Base-by-base conservation (phyloP, 2,888 invertebrate species). In the Darwinula stevensoni region DNA sequence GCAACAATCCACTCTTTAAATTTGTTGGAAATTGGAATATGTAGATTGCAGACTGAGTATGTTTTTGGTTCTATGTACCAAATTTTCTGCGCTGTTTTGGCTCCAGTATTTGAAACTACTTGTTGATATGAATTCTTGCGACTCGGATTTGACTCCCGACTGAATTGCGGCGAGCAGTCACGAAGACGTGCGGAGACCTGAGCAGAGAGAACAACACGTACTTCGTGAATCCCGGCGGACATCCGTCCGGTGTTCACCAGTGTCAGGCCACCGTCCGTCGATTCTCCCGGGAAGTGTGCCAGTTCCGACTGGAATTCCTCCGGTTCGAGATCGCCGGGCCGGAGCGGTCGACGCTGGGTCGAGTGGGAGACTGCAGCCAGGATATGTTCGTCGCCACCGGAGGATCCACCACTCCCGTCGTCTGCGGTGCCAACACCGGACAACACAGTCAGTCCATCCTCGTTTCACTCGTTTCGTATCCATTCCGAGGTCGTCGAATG, bases 161-260 rank as follows among this genome's bases (percentile, higher is more conserved):
- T n/a, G n/a, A n/a, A n/a, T n/a, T n/a, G n/a, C n/a, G n/a, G n/a
- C n/a, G n/a, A n/a, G n/a, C n/a, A 42, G 78, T 74, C 47, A 61
- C 73, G 46, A 64, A 65, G 27, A 65, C 69, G 2, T 82, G 80
- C 40, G 76, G 75, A 1, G 68, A 67, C 31, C 61, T 65, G 1
- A 67, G 71, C 0, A 57, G 63, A 2, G 71, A 74, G 45, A 82
- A 82, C 46, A 68, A 70, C 2, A 78, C 80, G 0, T 74, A 76
- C 44, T 82, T 82, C 47, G 74, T 76, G 2, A 76, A 78, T 49
- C 60, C 62, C 2, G 72, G 71, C 36, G 5, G 40, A 42, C 75
- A 74, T 50, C 80, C 80, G 0, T 57, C 61, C 44, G n/a, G n/a
- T n/a, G 6, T 39, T 39, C 18, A 42, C 41, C 4, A 28, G 65